phyloP scores from a whole-genome alignment of 2,797 vertebrate species.

The Anabas testudineus region DNA sequence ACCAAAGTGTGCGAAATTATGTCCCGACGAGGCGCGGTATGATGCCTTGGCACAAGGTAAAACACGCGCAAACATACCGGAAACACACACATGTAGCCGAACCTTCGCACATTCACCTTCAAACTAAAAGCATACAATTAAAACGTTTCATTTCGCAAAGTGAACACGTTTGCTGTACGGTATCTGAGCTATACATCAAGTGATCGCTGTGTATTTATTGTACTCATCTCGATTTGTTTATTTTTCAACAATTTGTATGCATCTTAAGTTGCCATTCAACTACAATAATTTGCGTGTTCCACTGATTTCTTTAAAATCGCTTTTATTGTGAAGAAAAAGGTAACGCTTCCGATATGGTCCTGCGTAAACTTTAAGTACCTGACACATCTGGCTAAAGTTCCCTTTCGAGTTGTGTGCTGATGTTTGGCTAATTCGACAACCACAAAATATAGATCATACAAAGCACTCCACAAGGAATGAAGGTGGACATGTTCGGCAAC shows the following conservation, averaged over 20 bases:
- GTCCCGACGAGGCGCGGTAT: constrained; percentile 5
- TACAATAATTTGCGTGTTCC: no score
- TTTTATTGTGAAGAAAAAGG: constrained; percentile 14
- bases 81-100: background rate
- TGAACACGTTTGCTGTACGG: background rate
- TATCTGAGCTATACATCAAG: no score
- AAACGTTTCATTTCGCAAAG: no score
- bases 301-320: background rate
- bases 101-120: background rate
- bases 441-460: no score
- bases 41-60: constrained; percentile 17
- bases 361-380: background rate
- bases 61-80: constrained; percentile 31
- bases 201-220: background rate
- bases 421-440: background rate
- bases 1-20: background rate
- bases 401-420: background rate
- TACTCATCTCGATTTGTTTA: no score
- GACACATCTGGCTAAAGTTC: background rate
- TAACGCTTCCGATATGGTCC: background rate
- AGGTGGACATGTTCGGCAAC: background rate
- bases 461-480: background rate
- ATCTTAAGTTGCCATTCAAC: accelerated
- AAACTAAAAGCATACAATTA: constrained; percentile 31
- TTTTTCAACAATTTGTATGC: no score